These are phyloP conservation scores for Sinodicranocentrus sp. DNA, from an alignment of 2,888 invertebrate species.

Conservation along the genomic window DNA sequence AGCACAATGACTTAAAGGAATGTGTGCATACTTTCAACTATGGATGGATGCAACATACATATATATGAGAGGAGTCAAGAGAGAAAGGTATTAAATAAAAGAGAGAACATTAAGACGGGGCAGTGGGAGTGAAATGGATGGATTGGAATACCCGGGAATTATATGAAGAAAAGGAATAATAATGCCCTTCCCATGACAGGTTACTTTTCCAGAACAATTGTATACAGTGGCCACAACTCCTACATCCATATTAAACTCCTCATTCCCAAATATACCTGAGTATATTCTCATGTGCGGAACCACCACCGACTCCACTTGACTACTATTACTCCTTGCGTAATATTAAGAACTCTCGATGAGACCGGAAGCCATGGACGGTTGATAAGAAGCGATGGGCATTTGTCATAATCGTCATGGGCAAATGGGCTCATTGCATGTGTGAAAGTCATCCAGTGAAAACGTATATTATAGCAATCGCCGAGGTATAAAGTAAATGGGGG, in stretches of 20 bases:
- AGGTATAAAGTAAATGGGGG: conserved; percentile 54
- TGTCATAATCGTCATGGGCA: conserved; percentile 75
- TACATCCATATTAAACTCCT: conserved; percentile 21
- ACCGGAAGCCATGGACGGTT: conserved; percentile 74
- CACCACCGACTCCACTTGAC: conserved; percentile 40
- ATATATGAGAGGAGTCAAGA: conserved; percentile 4
- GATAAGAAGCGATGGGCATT: conserved; percentile 75
- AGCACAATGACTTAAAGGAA: conserved; percentile 63
- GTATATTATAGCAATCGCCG: conserved; percentile 38
- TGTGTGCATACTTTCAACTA: conserved; percentile 48
- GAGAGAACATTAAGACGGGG: conserved; percentile 61
- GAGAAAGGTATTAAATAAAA: conserved; percentile 61
- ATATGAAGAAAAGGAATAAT: conserved; percentile 61
- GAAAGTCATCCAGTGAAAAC: conserved; percentile 71
- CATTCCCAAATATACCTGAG: background rate
- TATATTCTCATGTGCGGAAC: background rate
- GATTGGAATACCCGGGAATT: conserved; percentile 71
- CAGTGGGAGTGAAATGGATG: conserved; percentile 69
- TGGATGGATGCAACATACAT: conserved; percentile 23
- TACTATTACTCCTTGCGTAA: conserved; percentile 56
- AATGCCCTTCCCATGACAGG: conserved; percentile 67
- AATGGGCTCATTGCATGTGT: conserved; percentile 74
- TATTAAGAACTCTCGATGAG: conserved; percentile 72
- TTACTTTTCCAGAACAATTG: conserved; percentile 56
- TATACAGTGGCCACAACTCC: conserved; percentile 15